These are phyloP conservation scores for Drosophila mercatorum DNA, from an alignment of 2,888 invertebrate species.

Conservation along the genomic window DNA sequence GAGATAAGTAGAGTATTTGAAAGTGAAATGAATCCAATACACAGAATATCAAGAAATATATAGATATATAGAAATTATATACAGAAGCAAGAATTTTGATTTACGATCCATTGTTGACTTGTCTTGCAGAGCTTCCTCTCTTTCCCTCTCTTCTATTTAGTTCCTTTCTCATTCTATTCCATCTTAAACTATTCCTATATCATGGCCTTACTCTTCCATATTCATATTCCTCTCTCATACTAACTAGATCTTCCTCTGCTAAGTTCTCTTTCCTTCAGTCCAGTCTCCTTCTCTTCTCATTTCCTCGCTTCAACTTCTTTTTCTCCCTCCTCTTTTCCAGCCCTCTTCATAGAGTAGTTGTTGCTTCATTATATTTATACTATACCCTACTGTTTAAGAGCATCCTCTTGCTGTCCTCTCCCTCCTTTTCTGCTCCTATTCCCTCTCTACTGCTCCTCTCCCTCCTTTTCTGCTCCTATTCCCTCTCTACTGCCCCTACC, in stretches of 20 bases:
- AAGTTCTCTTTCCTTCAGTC: neutral
- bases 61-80: too few relatives aligned
- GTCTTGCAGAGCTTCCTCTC: too few relatives aligned
- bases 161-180: neutral
- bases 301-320: neutral
- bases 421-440: neutral
- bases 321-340: neutral
- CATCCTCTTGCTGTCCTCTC: neutral
- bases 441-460: neutral
- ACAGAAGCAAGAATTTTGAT: too few relatives aligned
- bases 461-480: neutral
- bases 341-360: neutral
- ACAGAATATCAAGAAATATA: neutral
- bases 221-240: too few relatives aligned
- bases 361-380: neutral
- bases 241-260: too few relatives aligned
- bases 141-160: neutral
- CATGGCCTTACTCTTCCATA: neutral
- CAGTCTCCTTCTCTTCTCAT: neutral
- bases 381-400: neutral
- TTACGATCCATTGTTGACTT: too few relatives aligned
- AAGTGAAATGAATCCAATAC: neutral
- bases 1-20: neutral
- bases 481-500: neutral
- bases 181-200: neutral